These are phyloP conservation scores for Eupithecia centaureata DNA, from an alignment of 2,888 invertebrate species.

Conservation along the genomic window DNA sequence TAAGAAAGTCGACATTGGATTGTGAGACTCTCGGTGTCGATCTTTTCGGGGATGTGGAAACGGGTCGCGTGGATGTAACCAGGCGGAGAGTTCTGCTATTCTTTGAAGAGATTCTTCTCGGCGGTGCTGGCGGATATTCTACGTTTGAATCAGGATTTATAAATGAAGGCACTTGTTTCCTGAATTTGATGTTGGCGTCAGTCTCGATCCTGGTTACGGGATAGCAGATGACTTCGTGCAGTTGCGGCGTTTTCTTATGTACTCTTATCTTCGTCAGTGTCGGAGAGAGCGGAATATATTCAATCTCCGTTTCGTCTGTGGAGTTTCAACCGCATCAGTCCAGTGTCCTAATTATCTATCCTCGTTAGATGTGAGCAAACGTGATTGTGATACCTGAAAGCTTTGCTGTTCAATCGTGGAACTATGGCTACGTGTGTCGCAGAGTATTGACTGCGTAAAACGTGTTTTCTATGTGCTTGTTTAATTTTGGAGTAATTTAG, in stretches of 20 bases:
- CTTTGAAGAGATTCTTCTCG: conserved; percentile 89
- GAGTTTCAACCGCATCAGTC: conserved; percentile 72
- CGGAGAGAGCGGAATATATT: conserved; percentile 92
- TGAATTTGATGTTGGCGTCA: conserved; percentile 73
- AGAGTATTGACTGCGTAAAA: conserved; percentile 42
- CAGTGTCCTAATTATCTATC: conserved; percentile 48
- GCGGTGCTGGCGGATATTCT: conserved; percentile 87
- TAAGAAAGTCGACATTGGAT: conserved; percentile 85
- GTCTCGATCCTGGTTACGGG: conserved; percentile 77
- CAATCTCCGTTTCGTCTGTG: conserved; percentile 91
- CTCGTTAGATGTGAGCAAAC: conserved; percentile 70
- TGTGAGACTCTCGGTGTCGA: conserved; percentile 57
- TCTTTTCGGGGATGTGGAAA: conserved; percentile 66
- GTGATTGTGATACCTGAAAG: conserved; percentile 66
- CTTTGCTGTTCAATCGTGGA: conserved; percentile 61
- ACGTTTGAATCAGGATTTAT: conserved; percentile 66
- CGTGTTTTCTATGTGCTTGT: conserved; percentile 60
- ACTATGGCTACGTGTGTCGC: conserved; percentile 65
- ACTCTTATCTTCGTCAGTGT: conserved; percentile 91
- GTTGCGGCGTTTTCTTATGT: conserved; percentile 85
- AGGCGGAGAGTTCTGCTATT: conserved; percentile 88
- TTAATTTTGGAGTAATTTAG: conserved; percentile 79
- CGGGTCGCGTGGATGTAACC: conserved; percentile 81
- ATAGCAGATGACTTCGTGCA: conserved; percentile 85
- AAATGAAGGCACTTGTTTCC: conserved; percentile 85